These are phyloP conservation scores for Protaetia brevitarsis DNA, from an alignment of 1,140 invertebrate genomes.

Conservation along the genomic window DNA sequence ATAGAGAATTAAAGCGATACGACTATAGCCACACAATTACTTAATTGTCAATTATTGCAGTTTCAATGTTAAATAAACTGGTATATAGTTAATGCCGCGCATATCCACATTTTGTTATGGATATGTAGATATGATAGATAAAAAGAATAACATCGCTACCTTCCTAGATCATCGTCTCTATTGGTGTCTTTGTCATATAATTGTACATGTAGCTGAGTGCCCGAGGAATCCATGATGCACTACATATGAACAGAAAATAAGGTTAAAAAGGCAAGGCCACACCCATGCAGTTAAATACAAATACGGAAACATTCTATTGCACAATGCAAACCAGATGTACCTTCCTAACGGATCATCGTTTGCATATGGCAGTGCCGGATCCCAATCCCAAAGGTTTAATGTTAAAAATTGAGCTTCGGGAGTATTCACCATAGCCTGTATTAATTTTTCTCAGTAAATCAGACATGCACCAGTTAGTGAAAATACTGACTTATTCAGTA, in stretches of 20 bases:
- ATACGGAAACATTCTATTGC: background rate
- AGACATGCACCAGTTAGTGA: background rate
- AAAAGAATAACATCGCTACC: conserved; percentile 63
- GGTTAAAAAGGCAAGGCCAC: background rate
- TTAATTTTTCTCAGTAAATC: background rate
- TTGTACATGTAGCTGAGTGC: conserved; percentile 44
- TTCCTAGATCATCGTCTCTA: conserved; percentile 76
- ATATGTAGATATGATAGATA: background rate
- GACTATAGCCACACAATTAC: too few species aligned
- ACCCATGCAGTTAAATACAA: background rate
- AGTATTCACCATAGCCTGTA: conserved; percentile 69
- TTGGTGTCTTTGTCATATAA: conserved; percentile 80
- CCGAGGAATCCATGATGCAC: conserved; percentile 46
- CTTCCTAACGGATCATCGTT: conserved; percentile 84
- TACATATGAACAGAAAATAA: conserved; percentile 43
- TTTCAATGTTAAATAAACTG: too few species aligned
- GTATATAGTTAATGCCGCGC: too few species aligned
- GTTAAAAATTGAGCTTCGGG: conserved; percentile 66
- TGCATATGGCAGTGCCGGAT: conserved; percentile 73
- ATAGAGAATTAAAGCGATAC: too few species aligned
- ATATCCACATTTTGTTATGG: too few species aligned
- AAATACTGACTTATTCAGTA: background rate
- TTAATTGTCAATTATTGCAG: too few species aligned
- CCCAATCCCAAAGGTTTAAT: conserved; percentile 80
- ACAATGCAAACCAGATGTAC: conserved; percentile 49